Percentiles rank a stretch among this genome's conserved stretches.
phyloP scores from a whole-genome alignment of 2,113 vertebrate species.

The Oncorhynchus masou region DNA sequence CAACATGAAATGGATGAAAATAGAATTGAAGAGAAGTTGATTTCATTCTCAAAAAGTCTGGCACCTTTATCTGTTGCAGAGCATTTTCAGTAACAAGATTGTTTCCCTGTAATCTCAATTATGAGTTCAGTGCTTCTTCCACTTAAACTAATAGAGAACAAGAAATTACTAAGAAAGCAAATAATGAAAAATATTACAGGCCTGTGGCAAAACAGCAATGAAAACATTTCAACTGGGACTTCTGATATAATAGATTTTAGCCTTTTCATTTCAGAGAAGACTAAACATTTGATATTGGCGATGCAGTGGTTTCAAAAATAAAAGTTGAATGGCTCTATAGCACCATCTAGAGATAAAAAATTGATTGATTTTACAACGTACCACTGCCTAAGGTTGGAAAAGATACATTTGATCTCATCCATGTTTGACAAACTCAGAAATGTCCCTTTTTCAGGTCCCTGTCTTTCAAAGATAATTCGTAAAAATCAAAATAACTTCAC shows the following conservation, averaged over 20 bases:
- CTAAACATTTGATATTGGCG: not conserved
- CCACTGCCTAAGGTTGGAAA: no score
- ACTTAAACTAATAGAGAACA: not conserved
- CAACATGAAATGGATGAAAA: not conserved
- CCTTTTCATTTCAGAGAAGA: not conserved
- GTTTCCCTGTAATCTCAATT: not conserved
- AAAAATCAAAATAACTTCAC: no score
- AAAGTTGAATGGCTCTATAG: conserved; percentile 12
- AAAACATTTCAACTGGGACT: not conserved
- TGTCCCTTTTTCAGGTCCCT: no score
- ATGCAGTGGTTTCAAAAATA: not conserved
- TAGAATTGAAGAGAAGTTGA: not conserved
- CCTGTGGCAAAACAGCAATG: not conserved
- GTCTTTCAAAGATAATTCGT: no score
- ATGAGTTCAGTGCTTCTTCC: not conserved
- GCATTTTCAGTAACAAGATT: not conserved
- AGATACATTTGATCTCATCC: no score
- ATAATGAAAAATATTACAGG: not conserved
- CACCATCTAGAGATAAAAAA: conserved; percentile 50
- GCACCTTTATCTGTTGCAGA: not conserved
- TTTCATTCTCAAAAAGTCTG: not conserved
- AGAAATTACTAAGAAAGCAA: not conserved
- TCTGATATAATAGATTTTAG: not conserved
- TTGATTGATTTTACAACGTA: no score
- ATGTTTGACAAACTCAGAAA: no score